Conservation (phyloP, 1,140 invertebrate genomes). For the honey bee (Apis mellifera) region DNA sequence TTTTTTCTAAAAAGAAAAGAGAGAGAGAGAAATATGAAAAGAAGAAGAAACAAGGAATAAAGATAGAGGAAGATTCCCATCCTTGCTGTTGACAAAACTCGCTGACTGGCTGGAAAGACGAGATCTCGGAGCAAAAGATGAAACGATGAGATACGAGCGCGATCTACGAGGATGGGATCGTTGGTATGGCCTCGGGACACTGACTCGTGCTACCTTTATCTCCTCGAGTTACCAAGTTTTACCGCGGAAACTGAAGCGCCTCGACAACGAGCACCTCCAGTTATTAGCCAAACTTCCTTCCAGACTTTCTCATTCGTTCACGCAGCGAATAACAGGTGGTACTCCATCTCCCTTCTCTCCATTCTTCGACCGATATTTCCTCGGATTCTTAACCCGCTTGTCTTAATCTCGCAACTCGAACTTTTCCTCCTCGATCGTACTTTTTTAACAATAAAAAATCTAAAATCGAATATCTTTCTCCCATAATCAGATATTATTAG, state of each 20-base stretch:
- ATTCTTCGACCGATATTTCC: background rate
- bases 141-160: slow-evolving; percentile 49
- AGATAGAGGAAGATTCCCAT: background rate
- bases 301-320: slow-evolving; percentile 41
- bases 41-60: background rate
- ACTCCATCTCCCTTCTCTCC: slow-evolving; percentile 5
- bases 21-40: background rate
- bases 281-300: slow-evolving; percentile 62
- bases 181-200: slow-evolving; percentile 57
- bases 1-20: too few species aligned
- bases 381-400: background rate
- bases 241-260: slow-evolving; percentile 59
- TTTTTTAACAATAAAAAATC: too few species aligned
- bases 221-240: slow-evolving; percentile 72
- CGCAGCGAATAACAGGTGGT: slow-evolving; percentile 47
- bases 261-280: slow-evolving; percentile 60
- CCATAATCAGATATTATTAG: too few species aligned
- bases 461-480: too few species aligned
- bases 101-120: slow-evolving; percentile 16
- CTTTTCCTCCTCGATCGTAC: background rate
- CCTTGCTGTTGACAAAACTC: slow-evolving; percentile 6
- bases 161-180: slow-evolving; percentile 60
- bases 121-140: slow-evolving; percentile 25
- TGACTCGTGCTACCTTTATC: slow-evolving; percentile 67
- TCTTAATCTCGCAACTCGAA: background rate